Conservation (phyloP, 2,797 vertebrate genomes). For the Centroberyx gerrardi region DNA sequence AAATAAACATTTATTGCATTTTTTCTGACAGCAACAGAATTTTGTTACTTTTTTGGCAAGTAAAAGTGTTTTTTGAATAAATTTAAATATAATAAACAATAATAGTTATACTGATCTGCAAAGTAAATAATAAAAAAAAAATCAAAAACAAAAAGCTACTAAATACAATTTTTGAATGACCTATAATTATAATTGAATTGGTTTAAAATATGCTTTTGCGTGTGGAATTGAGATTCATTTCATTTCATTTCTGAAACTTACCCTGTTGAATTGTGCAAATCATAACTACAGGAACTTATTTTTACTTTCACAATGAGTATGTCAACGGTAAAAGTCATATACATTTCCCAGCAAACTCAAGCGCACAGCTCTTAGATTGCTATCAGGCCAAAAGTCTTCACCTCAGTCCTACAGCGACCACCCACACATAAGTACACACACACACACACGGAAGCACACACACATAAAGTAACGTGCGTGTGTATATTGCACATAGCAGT, state of each 20-base stretch:
- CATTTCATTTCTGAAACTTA: background rate
- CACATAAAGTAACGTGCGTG: background rate
- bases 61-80: background rate
- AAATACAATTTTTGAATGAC: too few relatives aligned
- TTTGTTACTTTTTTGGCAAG: too few relatives aligned
- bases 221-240: background rate
- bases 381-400: background rate
- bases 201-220: background rate
- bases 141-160: too few relatives aligned
- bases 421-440: slow-evolving; percentile 6
- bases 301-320: slow-evolving; percentile 26
- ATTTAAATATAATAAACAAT: background rate
- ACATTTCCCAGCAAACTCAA: background rate
- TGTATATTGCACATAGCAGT: background rate
- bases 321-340: background rate
- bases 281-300: background rate
- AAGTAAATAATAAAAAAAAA: too few relatives aligned
- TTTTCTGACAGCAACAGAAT: too few relatives aligned
- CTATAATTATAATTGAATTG: too few relatives aligned
- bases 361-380: background rate
- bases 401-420: background rate
- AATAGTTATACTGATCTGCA: too few relatives aligned
- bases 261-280: background rate
- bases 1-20: too few relatives aligned
- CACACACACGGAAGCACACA: background rate